Base-by-base conservation (phyloP, 1,140 invertebrate genomes). In the Dendrolimus kikuchii region DNA sequence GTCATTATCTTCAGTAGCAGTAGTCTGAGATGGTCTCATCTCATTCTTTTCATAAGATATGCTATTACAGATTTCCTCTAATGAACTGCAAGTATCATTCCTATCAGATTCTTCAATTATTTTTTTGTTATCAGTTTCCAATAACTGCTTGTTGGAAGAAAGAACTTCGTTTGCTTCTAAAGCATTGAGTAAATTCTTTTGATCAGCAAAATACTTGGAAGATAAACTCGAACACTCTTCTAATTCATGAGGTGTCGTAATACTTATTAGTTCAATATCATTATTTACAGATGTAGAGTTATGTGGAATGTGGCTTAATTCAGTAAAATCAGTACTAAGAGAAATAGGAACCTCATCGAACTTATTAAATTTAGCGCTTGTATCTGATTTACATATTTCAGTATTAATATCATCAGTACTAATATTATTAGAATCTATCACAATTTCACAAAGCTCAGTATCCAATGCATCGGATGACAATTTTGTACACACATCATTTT, bases 141-240 rank as follows among this genome's bases (percentile, higher is more conserved):
- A 9, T n/a, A 45, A 23, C 23, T 23, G 23, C 23, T 23, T 10
- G 23, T 45, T 10, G 23, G 5, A n/a, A 45, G 2, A 6, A 45
- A 9, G 5, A n/a, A 5, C 43, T n/a, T 45, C n/a, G n/a, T n/a
- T 45, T 40, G 23, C 8, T 47, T 66, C 53, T 50, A 69, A 51
- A 37, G 51, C 52, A 44, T 54, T 10, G 2, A 69, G 44, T 7
- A 69, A 49, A 43, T 62, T 64, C 45, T 66, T 46, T 54, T 69
- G 67, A 7, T 52, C 41, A 41, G 55, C 54, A 36, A 60, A 46
- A 51, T 62, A 69, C 23, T 59, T n/a, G 36, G 53, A 51, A 49
- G 64, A 67, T 37, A 53, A 56, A 23, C 60, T 43, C 6, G 23
- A 38, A 36, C 38, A 47, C 6, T 48, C 23, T 7, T 48, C 38